Base-by-base conservation (phyloP, 2,888 invertebrate genomes). In the Apotomis turbidana region DNA sequence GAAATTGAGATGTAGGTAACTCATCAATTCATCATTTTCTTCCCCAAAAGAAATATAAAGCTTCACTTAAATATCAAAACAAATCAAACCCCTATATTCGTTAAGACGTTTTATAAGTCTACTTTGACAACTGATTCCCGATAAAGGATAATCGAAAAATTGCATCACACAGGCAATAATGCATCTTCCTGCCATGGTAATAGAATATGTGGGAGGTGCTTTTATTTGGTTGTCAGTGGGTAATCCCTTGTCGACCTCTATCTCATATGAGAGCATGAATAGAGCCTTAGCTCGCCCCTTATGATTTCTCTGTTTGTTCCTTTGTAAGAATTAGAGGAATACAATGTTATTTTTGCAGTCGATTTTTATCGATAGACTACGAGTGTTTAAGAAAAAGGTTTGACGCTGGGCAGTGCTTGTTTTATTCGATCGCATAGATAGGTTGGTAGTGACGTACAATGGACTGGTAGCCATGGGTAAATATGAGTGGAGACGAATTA, bases 231-330 rank as follows among this genome's bases (percentile, higher is more conserved):
- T 10, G 36, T 4, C 10, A 15, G 38, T 54, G 4, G n/a, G 44
- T 71, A 71, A 71, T 71, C 71, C 67, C 66, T 15, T 67, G 61
- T 71, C 71, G 61, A 71, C 71, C 66, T 49, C 49, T 38, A 70
- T 62, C 62, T 55, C 6, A 27, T 15, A 44, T 57, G n/a, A 27
- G 44, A 38, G 38, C 52, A 52, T 59, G 63, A 64, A 70, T 52
- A 52, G 59, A 66, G 38, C 36, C 60, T 61, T 71, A 71, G 49
- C 49, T 61, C 49, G 55, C n/a, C 15, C 38, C 54, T 67, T 60
- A 60, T 54, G 64, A 61, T 67, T 71, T 60, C 71, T 46, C 15
- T 60, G 71, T 71, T 66, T 71, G 60, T 71, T 59, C 66, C 59
- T 71, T 71, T 60, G 55, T 55, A 41, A 38, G 60, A 66, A 66